A percentile compares a stretch with the other conserved stretches of the same genome.
phyloP scores from a whole-genome alignment of 2,797 vertebrate species.

The Cuniculus paca region DNA sequence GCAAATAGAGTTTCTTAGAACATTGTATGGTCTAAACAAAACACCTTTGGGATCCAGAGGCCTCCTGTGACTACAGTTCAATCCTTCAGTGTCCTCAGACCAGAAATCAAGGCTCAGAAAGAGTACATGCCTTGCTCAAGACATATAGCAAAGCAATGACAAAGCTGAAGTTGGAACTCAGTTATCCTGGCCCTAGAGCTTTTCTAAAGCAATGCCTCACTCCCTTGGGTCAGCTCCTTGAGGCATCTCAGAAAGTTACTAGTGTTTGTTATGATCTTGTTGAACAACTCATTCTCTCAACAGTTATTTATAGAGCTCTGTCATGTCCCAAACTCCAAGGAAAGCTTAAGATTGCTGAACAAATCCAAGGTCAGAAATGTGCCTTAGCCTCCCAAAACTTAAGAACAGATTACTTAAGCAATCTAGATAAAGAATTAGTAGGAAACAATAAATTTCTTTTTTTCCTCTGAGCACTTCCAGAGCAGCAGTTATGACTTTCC shows the following conservation, averaged over 20 bases:
- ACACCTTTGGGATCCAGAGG: background rate
- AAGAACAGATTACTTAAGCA: slow-evolving; percentile 18
- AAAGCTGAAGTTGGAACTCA: background rate
- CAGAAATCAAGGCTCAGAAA: slow-evolving; percentile 43
- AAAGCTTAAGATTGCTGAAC: slow-evolving; percentile 30
- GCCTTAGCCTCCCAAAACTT: slow-evolving; percentile 21
- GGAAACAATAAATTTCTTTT: slow-evolving; percentile 61
- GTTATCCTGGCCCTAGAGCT: background rate
- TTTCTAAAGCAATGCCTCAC: background rate
- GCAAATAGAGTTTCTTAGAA: background rate
- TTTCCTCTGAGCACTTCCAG: slow-evolving; percentile 50
- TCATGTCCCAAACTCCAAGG: slow-evolving; percentile 51
- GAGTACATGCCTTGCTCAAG: background rate
- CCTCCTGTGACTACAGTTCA: background rate
- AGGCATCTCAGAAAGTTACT: slow-evolving; percentile 37
- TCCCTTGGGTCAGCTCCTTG: background rate
- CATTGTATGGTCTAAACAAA: background rate
- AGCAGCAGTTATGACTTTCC: slow-evolving; percentile 19
- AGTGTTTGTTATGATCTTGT: slow-evolving; percentile 19
- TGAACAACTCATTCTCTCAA: slow-evolving; percentile 16
- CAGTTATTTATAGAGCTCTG: slow-evolving; percentile 42
- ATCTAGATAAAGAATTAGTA: slow-evolving; percentile 52
- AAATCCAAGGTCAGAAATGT: background rate
- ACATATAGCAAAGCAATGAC: background rate
- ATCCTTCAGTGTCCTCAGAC: background rate